Evolutionary conservation across 2,797 vertebrate genomes (phyloP), one percentile per base, ranked within the genome.

Genomic region (Acrossocheilus wenchowensis): DNA sequence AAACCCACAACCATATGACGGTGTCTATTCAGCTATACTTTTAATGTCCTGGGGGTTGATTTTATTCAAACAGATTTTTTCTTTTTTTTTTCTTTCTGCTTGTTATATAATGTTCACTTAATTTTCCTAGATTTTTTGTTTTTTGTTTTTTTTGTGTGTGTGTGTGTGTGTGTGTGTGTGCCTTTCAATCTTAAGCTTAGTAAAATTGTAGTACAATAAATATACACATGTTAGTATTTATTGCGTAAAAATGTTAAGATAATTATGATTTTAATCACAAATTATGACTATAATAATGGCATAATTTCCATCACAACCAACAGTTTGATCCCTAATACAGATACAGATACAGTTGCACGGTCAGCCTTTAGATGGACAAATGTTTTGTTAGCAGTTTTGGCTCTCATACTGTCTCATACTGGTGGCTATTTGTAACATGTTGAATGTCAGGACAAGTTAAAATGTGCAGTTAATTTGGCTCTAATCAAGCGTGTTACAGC

Each of bases 371-470:
- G 62, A 64, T 30, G 2, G 4, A 17, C 62, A 17, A 34, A 66
- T 2, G 2, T 3, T 66, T 66, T 64, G 60, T 64, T 66, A 34
- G 30, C 30, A 66, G 64, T 34, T 66, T 66, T 66, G 7, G 6
- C 66, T 36, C 30, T 68, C 17, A 68, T 36, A 9, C 34, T 36
- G 34, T 36, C 66, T 26, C 26, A 26, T 26, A 26, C 26, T 26
- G 26, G 11, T 43, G 64, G 30, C 60, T 78, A 64, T 86, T 85
- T 86, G 30, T 84, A 73, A 79, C 57, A 64, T 75, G 36, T 48
- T 86, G 77, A 85, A 84, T 82, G 84, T 87, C 82, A 68, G 30
- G 72, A 50, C 71, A 54, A 74, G 81, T 83, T 85, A 30, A 88
- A 77, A 88, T 87, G 54, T 78, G 45, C 75, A 72, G 45, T 80